These are phyloP conservation scores for Periophthalmus magnuspinnatus DNA, from an alignment of 2,797 vertebrate species.

Conservation along the genomic window DNA sequence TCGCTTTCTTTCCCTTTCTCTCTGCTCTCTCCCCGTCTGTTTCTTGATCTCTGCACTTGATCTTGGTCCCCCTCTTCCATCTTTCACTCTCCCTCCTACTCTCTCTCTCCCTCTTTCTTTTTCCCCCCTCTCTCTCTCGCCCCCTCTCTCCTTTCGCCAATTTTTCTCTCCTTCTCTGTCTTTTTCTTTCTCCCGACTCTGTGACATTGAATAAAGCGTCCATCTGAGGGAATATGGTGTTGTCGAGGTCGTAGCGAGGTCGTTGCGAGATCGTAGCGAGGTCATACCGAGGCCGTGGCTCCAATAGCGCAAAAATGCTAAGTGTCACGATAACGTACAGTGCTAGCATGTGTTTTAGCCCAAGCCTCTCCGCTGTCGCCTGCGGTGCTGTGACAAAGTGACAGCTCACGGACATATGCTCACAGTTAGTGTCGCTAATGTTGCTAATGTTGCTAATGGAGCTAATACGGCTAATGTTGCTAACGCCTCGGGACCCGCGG, in stretches of 20 bases:
- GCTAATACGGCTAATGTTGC: neutral
- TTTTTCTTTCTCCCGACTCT: slow-evolving; percentile 47
- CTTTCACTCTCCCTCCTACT: neutral
- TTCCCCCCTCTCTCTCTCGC: neutral
- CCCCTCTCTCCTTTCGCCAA: neutral
- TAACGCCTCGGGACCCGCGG: neutral
- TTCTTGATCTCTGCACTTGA: neutral
- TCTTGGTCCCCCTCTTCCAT: neutral
- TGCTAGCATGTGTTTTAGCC: neutral
- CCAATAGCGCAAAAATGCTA: neutral
- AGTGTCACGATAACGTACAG: too few species aligned
- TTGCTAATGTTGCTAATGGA: neutral
- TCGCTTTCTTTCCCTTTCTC: too few species aligned
- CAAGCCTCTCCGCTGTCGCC: neutral
- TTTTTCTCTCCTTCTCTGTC: neutral
- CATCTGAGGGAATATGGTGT: slow-evolving; percentile 57
- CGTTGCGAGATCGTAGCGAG: too few species aligned
- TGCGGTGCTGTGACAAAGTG: slow-evolving; percentile 25
- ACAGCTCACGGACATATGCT: slow-evolving; percentile 7
- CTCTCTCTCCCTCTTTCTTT: neutral
- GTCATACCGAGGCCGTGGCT: neutral
- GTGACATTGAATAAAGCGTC: slow-evolving; percentile 40
- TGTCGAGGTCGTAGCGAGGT: too few species aligned
- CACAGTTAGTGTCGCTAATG: neutral
- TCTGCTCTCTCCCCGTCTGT: neutral